Conservation (phyloP, 2,888 invertebrate genomes). For the Metalampra italica region DNA sequence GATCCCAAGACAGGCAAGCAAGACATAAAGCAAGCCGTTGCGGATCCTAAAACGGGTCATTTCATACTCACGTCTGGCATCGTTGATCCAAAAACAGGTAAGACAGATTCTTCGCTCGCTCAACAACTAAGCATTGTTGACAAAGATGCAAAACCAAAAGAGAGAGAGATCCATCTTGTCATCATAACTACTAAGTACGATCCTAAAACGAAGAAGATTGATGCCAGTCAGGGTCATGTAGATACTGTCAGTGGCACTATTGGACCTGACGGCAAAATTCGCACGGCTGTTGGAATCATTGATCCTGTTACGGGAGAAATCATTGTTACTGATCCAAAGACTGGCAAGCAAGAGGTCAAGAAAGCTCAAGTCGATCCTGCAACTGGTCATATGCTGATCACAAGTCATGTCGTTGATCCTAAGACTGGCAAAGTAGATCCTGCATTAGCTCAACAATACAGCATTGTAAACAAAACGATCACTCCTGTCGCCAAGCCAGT, state of each 20-base stretch:
- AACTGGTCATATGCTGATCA: constrained; percentile 77
- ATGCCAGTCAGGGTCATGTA: constrained; percentile 59
- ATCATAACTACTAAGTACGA: constrained; percentile 81
- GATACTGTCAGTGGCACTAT: constrained; percentile 80
- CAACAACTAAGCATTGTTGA: constrained; percentile 77
- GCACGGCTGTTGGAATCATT: constrained; percentile 81
- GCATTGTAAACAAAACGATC: constrained; percentile 64
- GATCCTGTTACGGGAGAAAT: constrained; percentile 80
- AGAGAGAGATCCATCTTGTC: constrained; percentile 76
- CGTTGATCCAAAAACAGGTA: constrained; percentile 78
- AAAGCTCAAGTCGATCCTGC: constrained; percentile 75
- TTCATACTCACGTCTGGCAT: constrained; percentile 75
- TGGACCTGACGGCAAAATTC: constrained; percentile 69
- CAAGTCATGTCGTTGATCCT: constrained; percentile 76
- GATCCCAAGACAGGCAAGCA: constrained; percentile 77
- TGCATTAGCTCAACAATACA: constrained; percentile 72
- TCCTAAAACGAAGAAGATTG: constrained; percentile 71
- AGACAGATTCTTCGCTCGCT: constrained; percentile 70
- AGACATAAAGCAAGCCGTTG: constrained; percentile 77
- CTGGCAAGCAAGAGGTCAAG: constrained; percentile 77
- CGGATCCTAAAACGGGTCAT: constrained; percentile 77
- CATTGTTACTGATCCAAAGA: constrained; percentile 61
- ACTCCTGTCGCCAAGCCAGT: constrained; percentile 58
- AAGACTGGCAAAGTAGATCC: constrained; percentile 80
- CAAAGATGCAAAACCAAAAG: constrained; percentile 56